phyloP scores from a whole-genome alignment of 2,888 invertebrate genomes.

The Tipula confusa region DNA sequence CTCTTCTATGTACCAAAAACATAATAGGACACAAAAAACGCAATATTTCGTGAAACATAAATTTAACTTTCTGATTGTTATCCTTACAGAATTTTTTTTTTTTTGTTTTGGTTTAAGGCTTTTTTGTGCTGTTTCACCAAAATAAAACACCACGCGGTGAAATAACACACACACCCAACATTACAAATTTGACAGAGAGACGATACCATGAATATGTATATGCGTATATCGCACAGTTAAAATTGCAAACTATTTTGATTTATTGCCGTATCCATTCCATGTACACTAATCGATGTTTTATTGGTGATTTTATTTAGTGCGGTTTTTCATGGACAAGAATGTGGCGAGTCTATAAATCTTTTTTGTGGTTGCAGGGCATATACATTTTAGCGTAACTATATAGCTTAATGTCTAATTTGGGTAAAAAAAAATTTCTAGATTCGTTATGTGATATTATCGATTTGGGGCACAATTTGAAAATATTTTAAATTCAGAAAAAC shows the following conservation, averaged over 20 bases:
- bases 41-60: constrained; percentile 20
- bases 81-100: constrained; percentile 1
- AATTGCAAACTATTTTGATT: neutral
- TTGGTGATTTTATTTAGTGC: neutral
- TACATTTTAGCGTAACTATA: neutral
- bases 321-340: neutral
- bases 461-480: too few relatives aligned
- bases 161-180: neutral
- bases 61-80: constrained; percentile 25
- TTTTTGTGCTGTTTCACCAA: neutral
- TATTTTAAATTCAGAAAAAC: too few relatives aligned
- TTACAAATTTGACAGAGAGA: neutral
- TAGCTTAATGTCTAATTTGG: neutral
- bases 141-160: neutral
- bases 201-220: neutral
- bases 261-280: neutral
- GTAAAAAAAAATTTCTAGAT: too few relatives aligned
- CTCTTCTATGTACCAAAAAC: neutral
- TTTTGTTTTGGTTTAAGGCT: neutral
- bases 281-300: neutral
- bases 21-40: neutral
- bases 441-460: too few relatives aligned
- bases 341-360: neutral
- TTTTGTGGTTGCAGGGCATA: neutral
- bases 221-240: neutral